phyloP scores from a whole-genome alignment of 2,113 vertebrate species.

The Albula goreensis region DNA sequence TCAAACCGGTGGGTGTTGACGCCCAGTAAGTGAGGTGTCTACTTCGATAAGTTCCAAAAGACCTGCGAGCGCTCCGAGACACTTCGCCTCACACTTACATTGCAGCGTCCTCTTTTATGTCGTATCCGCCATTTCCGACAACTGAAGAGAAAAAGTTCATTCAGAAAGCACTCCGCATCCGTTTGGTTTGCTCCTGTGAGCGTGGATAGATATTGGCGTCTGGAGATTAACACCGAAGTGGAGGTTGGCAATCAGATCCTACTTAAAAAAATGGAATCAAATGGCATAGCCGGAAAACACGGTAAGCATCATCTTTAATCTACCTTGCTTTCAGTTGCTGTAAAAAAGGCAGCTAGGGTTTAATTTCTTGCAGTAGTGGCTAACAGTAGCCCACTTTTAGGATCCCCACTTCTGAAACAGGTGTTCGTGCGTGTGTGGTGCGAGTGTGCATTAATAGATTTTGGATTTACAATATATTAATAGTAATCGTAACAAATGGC shows the following conservation, averaged over 20 bases:
- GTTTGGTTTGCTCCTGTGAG: background rate
- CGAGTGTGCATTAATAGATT: background rate
- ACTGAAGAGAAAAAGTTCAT: background rate
- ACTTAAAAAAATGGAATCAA: conserved; percentile 56
- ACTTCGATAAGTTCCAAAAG: background rate
- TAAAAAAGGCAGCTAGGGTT: background rate
- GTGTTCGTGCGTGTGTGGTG: background rate
- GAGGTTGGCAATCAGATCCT: background rate
- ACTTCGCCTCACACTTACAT: background rate
- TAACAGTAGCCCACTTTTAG: background rate
- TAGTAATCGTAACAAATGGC: background rate
- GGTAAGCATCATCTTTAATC: conserved; percentile 41
- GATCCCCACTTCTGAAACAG: background rate
- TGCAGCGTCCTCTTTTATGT: background rate
- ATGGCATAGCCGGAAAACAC: conserved; percentile 47
- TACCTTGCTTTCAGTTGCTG: background rate
- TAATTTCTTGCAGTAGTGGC: background rate
- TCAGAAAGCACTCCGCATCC: background rate
- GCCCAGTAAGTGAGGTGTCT: background rate
- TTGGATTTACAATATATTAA: background rate
- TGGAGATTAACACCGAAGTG: background rate
- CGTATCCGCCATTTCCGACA: background rate
- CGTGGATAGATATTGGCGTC: background rate
- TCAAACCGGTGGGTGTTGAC: background rate
- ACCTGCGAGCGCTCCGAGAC: background rate